A percentile compares a stretch with the other conserved stretches of the same genome.
Conservation (phyloP, 92 coral and sea anemone genomes). For the Parazoanthus swiftii region DNA sequence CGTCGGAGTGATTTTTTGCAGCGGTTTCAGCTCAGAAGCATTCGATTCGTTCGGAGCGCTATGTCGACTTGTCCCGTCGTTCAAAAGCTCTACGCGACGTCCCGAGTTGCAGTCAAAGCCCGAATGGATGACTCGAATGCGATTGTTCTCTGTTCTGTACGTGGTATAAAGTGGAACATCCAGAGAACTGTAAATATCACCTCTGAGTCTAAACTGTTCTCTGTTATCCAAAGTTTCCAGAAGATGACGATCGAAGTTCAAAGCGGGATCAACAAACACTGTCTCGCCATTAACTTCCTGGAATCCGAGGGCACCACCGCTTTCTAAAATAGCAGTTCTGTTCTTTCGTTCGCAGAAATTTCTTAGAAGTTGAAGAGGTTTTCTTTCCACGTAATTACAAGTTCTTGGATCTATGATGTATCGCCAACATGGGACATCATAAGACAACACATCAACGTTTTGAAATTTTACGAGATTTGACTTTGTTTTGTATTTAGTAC, state of each 20-base stretch:
- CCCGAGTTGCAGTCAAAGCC: slow-evolving; percentile 12
- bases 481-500: slow-evolving; percentile 25
- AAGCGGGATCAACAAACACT: slow-evolving; percentile 84
- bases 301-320: slow-evolving; percentile 74
- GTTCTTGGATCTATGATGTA: slow-evolving; percentile 88
- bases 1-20: slow-evolving; percentile 78
- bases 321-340: slow-evolving; percentile 65
- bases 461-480: slow-evolving; percentile 65
- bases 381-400: slow-evolving; percentile 74
- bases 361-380: slow-evolving; percentile 65
- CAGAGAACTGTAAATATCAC: slow-evolving; percentile 43
- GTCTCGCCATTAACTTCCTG: slow-evolving; percentile 76
- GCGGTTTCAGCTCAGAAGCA: slow-evolving; percentile 62
- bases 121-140: slow-evolving; percentile 65
- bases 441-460: slow-evolving; percentile 90
- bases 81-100: slow-evolving; percentile 41
- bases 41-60: slow-evolving; percentile 13
- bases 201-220: slow-evolving; percentile 54
- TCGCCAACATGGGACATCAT: slow-evolving; percentile 95
- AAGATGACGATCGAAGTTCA: slow-evolving; percentile 82
- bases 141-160: slow-evolving; percentile 58
- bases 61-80: slow-evolving; percentile 57
- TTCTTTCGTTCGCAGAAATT: slow-evolving; percentile 50
- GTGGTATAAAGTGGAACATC: slow-evolving; percentile 58
- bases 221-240: slow-evolving; percentile 58